Conservation (phyloP, 1,140 invertebrate species). For the Choristoneura fumiferana region DNA sequence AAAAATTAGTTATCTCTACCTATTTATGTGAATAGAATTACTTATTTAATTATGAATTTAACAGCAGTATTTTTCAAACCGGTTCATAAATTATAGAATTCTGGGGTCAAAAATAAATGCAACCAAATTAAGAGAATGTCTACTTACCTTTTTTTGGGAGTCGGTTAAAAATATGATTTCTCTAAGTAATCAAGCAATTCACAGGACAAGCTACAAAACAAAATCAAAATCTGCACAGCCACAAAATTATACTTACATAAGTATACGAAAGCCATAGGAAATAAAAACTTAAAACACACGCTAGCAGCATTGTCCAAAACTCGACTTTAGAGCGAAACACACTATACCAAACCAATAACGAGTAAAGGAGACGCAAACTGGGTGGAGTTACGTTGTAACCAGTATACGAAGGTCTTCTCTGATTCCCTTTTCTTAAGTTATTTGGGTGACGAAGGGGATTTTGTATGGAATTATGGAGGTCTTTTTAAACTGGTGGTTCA, state of each 20-base stretch:
- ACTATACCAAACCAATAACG: neutral
- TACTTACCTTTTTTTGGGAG: neutral
- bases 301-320: neutral
- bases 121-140: no score
- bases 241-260: slow-evolving; percentile 10
- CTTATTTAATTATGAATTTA: no score
- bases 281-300: slow-evolving; percentile 4
- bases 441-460: neutral
- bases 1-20: no score
- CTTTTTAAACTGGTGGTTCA: slow-evolving; percentile 35
- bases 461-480: slow-evolving; percentile 18
- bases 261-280: neutral
- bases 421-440: neutral
- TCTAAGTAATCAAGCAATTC: no score
- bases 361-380: neutral
- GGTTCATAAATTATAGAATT: no score
- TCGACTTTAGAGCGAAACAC: neutral
- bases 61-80: no score
- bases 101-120: no score
- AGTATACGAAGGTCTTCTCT: neutral
- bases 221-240: neutral
- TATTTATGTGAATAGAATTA: no score
- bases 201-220: no score
- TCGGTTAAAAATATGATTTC: no score
- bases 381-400: slow-evolving; percentile 7